phyloP scores from a whole-genome alignment of 92 coral and sea anemone species.

The Phenganax stokvisi region DNA sequence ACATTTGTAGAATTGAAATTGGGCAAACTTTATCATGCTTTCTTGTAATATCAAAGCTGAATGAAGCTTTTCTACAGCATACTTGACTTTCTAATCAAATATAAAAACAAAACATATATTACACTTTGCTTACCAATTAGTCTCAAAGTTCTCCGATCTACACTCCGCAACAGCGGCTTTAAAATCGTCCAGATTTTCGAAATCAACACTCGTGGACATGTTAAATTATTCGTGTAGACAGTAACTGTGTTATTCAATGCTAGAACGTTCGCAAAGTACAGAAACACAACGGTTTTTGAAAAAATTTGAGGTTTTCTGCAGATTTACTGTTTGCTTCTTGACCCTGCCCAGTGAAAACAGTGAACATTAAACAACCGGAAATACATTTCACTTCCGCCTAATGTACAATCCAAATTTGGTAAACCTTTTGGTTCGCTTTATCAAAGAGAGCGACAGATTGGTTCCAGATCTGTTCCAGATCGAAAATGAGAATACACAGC shows the following conservation, averaged over 20 bases:
- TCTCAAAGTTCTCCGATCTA: constrained; percentile 54
- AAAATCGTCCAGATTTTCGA: constrained; percentile 49
- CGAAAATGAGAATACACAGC: no score
- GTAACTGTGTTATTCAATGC: not conserved
- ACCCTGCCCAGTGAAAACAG: constrained; percentile 29
- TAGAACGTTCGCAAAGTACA: not conserved
- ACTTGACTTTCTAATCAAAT: not conserved
- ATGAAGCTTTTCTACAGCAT: not conserved
- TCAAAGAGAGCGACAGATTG: no score
- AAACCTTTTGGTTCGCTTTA: not conserved
- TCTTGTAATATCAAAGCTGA: not conserved
- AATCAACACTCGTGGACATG: constrained; percentile 67
- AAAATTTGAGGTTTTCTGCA: not conserved
- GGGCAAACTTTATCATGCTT: not conserved
- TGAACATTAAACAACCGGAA: not conserved
- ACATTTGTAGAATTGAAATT: not conserved
- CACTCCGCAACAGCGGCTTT: constrained; percentile 53
- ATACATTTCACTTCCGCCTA: constrained; percentile 4
- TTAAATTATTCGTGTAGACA: not conserved
- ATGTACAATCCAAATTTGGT: constrained; percentile 21
- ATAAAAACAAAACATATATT: not conserved
- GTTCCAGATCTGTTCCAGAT: no score
- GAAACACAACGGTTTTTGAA: not conserved
- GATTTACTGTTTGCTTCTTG: not conserved
- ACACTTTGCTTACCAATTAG: constrained; percentile 57